Evolutionary conservation across 1,140 invertebrate species (phyloP).

Genomic region (silkworm (Bombyx mori)): ASM3026992v2 NC_085111.1:15302001-15302500

Average conservation of each 20-base stretch:
- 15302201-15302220: background rate
- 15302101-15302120: background rate
- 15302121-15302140: background rate
- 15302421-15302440: constrained; percentile 42
- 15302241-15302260: constrained; percentile 19
- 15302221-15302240: background rate
- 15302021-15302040: constrained; percentile 1
- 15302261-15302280: constrained; percentile 48
- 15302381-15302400: constrained; percentile 18
- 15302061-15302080: background rate
- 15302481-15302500: constrained; percentile 44
- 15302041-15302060: constrained; percentile 1
- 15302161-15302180: constrained; percentile 5
- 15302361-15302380: constrained; percentile 22
- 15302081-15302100: background rate
- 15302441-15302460: constrained; percentile 31
- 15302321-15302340: constrained; percentile 37
- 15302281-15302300: constrained; percentile 29
- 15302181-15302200: background rate
- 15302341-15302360: constrained; percentile 27
- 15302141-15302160: background rate
- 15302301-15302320: constrained; percentile 54
- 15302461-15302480: constrained; percentile 16
- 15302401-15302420: constrained; percentile 34
- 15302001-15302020: constrained; percentile 44